phyloP scores from a whole-genome alignment of 2,113 vertebrate species.

The Odontesthes bonariensis region DNA sequence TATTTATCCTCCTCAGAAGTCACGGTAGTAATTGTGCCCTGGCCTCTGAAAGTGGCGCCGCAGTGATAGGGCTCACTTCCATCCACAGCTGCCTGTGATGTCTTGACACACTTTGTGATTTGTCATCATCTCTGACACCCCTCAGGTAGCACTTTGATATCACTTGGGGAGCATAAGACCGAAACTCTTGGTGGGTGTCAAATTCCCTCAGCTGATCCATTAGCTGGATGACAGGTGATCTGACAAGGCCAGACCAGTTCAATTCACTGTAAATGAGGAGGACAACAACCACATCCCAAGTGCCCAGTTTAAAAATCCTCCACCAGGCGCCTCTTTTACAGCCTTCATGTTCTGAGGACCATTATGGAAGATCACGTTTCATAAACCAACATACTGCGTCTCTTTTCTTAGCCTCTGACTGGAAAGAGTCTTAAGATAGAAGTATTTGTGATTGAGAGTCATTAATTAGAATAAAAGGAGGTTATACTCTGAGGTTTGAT shows the following conservation, averaged over 20 bases:
- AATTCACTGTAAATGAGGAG: constrained; percentile 45
- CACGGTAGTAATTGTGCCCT: constrained; percentile 72
- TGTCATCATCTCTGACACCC: constrained; percentile 76
- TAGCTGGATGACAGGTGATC: constrained; percentile 35
- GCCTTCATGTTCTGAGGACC: neutral
- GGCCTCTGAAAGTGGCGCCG: constrained; percentile 53
- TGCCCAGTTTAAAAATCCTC: constrained; percentile 3
- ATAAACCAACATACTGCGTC: neutral
- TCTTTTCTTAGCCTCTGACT: neutral
- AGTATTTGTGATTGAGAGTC: constrained; percentile 13
- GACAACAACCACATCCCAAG: constrained; percentile 18
- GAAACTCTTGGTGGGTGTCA: constrained; percentile 59
- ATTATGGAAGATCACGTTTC: neutral
- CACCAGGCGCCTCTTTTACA: constrained; percentile 6
- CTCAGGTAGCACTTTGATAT: constrained; percentile 79
- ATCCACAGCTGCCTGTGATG: constrained; percentile 74
- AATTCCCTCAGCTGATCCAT: constrained; percentile 63
- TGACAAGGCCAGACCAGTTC: constrained; percentile 45
- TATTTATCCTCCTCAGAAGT: constrained; percentile 77
- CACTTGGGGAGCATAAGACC: constrained; percentile 51
- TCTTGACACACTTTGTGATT: constrained; percentile 77
- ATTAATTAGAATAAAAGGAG: constrained; percentile 40
- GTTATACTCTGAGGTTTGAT: constrained; percentile 41
- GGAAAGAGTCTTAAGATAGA: neutral
- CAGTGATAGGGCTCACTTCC: constrained; percentile 48